Evolutionary conservation across 2,888 invertebrate genomes (phyloP).

Genomic region (Parasteatoda lunata): DNA sequence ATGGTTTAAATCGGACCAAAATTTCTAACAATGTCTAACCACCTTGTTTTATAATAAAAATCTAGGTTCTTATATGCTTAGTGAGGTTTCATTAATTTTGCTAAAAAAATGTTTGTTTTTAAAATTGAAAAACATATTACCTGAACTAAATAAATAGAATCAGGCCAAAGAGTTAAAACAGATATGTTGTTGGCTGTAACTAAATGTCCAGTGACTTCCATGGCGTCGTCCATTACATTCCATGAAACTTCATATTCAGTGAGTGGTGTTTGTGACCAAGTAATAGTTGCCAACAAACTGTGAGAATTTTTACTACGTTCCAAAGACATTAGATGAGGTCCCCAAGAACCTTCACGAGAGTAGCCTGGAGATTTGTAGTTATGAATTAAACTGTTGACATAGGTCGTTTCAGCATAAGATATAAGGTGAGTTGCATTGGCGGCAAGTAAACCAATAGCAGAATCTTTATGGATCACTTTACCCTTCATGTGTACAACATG

Average conservation of each 20-base stretch:
- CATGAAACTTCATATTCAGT: constrained; percentile 66
- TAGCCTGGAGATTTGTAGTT: neutral
- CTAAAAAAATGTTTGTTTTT: neutral
- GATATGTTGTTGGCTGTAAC: constrained; percentile 48
- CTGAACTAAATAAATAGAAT: constrained; percentile 54
- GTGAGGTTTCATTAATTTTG: neutral
- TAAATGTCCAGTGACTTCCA: constrained; percentile 68
- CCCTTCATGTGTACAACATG: constrained; percentile 24
- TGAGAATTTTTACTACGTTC: constrained; percentile 5
- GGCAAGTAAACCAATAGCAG: constrained; percentile 46
- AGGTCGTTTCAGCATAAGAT: constrained; percentile 33
- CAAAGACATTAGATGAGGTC: constrained; percentile 39
- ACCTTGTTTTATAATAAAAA: neutral
- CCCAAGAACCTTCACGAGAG: constrained; percentile 23
- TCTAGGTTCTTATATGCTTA: neutral
- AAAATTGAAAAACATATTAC: constrained; percentile 13
- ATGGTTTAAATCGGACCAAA: too few species aligned
- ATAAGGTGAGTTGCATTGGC: constrained; percentile 35
- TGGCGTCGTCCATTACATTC: constrained; percentile 57
- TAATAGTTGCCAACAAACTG: constrained; percentile 48
- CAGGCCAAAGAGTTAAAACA: constrained; percentile 63
- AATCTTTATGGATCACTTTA: constrained; percentile 12
- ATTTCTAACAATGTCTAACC: too few species aligned
- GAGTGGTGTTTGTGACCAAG: constrained; percentile 43
- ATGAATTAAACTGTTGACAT: constrained; percentile 16